A percentile compares a stretch with the other conserved stretches of the same genome.
Conservation (phyloP, 2,797 vertebrate genomes). For the Linurgus olivaceus region DNA sequence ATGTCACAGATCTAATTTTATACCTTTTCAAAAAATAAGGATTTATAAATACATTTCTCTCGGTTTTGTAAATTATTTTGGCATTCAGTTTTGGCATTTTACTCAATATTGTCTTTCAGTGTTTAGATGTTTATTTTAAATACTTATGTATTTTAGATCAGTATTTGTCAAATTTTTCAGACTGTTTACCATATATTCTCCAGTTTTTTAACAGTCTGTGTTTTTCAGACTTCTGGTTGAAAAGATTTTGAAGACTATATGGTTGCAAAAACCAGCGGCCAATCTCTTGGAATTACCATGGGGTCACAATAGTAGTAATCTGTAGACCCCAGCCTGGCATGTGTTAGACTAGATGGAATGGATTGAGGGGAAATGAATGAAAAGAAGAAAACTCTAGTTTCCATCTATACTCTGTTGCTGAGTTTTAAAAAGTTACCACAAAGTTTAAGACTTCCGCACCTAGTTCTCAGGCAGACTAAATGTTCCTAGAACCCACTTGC, state of each 20-base stretch:
- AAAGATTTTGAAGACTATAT: neutral
- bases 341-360: neutral
- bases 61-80: neutral
- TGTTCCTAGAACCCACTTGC: neutral
- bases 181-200: neutral
- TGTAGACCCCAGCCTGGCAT: neutral
- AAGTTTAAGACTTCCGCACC: neutral
- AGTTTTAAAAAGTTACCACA: neutral
- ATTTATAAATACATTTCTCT: neutral
- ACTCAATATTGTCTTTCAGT: neutral
- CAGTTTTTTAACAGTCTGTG: neutral
- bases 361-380: neutral
- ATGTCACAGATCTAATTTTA: neutral
- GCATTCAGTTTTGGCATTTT: neutral
- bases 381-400: neutral
- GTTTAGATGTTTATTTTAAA: neutral
- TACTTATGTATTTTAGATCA: neutral
- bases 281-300: neutral
- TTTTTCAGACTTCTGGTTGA: neutral
- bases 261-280: neutral
- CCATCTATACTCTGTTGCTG: neutral
- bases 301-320: neutral
- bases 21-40: neutral
- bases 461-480: neutral
- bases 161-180: neutral